Base-by-base conservation (phyloP, 2,797 vertebrate species). In the Moxostoma hubbsi region DNA sequence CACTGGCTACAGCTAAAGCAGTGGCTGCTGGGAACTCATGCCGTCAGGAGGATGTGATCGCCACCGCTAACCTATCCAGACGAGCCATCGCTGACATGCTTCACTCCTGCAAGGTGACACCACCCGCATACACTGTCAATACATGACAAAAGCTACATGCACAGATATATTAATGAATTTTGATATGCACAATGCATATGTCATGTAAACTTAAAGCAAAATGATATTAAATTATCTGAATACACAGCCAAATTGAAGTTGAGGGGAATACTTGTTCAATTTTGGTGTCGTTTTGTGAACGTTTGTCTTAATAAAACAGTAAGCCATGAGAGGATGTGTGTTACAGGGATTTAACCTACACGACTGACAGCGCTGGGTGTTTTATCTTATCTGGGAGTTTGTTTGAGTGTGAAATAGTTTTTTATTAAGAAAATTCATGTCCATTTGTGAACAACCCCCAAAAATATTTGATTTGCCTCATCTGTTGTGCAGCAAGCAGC, bases 11-110 rank as follows among this genome's bases (percentile, higher is more conserved):
- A 0, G 98, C 98, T 10, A 99, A 99, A 90, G 98, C 98, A 0
- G 98, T 99, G 86, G 98, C 98, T 0, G 97, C 97, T 47, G 97
- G 98, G 82, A 99, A 99, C 90, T 99, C 97, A 0, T 98, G 98
- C 86, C 96, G 97, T 12, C 98, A 98, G 89, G 98, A 99, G 82
- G 98, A 99, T 0, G 93, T 99, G 84, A 98, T 99, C 0, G 96
- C 97, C 80, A 99, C 97, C 0, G 98, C 98, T 18, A 99, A 99
- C 87, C 93, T 99, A 77, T 99, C 97, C 90, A 92, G 97, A 11
- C 92, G 96, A 4, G 98, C 98, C 78, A 97, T 99, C 0, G 97
- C 97, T 0, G 97, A 99, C 72, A 99, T 98, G 97, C 93, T 99
- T 83, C 96, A 95, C 2, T 95, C 97, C 73, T 99, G 97, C 94